Percentiles rank a stretch among this genome's conserved stretches.
phyloP scores from a whole-genome alignment of 2,797 vertebrate genomes.

The Ctenopoma kingsleyae region DNA sequence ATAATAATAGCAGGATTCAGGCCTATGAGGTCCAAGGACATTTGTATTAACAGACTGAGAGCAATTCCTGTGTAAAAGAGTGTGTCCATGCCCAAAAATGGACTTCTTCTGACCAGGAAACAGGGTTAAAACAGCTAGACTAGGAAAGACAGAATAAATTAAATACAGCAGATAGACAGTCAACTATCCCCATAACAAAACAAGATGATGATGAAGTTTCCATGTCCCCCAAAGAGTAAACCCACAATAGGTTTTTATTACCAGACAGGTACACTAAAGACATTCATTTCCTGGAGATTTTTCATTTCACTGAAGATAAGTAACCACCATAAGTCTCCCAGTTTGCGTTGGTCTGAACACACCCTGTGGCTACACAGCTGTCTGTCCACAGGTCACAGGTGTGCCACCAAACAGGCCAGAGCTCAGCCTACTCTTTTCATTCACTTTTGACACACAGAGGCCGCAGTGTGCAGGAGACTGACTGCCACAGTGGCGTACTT shows the following conservation, averaged over 20 bases:
- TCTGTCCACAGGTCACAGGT: slow-evolving; percentile 37
- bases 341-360: slow-evolving; percentile 35
- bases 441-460: slow-evolving; percentile 11
- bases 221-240: slow-evolving; percentile 7
- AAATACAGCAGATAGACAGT: slow-evolving; percentile 21
- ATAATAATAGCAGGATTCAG: slow-evolving; percentile 63
- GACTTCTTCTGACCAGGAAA: slow-evolving; percentile 21
- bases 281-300: slow-evolving; percentile 63
- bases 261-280: slow-evolving; percentile 31
- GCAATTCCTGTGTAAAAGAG: slow-evolving; percentile 49
- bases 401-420: slow-evolving; percentile 33
- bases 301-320: neutral
- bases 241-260: slow-evolving; percentile 38
- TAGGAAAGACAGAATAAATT: slow-evolving; percentile 40
- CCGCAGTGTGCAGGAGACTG: neutral
- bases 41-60: slow-evolving; percentile 39
- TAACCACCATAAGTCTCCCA: slow-evolving; percentile 1
- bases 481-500: slow-evolving; percentile 5
- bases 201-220: slow-evolving; percentile 26
- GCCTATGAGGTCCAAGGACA: slow-evolving; percentile 34
- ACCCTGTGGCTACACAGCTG: slow-evolving; percentile 37
- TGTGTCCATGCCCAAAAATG: slow-evolving; percentile 64
- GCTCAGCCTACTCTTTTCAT: neutral
- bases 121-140: slow-evolving; percentile 31
- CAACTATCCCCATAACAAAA: slow-evolving; percentile 17